Evolutionary conservation across 1,140 invertebrate genomes (phyloP), one percentile per base, ranked within the genome.

Genomic region (Notospermus geniculatus): DNA sequence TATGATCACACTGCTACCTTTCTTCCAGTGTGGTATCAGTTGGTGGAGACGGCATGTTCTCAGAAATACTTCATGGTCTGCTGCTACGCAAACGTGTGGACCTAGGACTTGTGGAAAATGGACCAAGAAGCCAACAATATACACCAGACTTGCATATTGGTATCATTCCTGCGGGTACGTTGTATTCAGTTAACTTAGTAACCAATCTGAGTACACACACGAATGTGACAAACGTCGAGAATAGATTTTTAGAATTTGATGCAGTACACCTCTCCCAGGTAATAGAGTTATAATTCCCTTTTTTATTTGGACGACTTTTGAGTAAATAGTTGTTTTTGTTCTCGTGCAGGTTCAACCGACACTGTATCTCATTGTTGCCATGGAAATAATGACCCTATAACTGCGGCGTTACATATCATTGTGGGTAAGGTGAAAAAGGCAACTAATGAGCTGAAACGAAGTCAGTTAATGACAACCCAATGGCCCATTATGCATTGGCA

Each of bases 1-100:
- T 36, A 36, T 36, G 32, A 7, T 4, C 32, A n/a, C n/a, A n/a
- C n/a, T n/a, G n/a, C 15, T 36, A 36, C 32, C 29, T n/a, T 29
- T 25, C 43, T 70, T 60, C 87, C 84, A 90, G 89, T 0, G 84
- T 94, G 2, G 86, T 90, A 17, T 90, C 89, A 76, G 87, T 95
- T 13, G 92, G 92, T 13, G 92, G 92, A 0, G 92, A 94, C 80
- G 92, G 92, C 0, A 92, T 92, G 28, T 90, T 93, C 64, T 87
- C 90, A 28, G 92, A 95, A 81, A 79, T 93, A 19, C 87, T 92
- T 56, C 73, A 90, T 76, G 91, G 92, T 2, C 74, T 93, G 19
- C 78, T 93, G 13, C 69, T 79, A 59, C 70, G 82, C 68, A 78
- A 74, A 28, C 74, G 79, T 55, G 66, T 66, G 60, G 79, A 86